phyloP scores from a whole-genome alignment of 2,113 vertebrate species.

The Malurus elegans region DNA sequence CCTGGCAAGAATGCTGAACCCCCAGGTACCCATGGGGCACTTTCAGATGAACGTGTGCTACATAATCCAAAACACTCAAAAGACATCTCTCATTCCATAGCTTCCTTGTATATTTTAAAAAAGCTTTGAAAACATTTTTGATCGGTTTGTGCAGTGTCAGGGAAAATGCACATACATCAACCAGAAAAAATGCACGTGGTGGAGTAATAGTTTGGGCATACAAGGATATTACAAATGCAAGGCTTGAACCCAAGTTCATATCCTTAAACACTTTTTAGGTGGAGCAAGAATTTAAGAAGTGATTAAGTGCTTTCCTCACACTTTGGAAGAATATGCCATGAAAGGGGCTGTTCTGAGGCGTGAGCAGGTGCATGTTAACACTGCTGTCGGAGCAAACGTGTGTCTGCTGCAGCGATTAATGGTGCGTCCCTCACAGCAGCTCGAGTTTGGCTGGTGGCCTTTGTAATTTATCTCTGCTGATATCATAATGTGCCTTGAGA shows the following conservation, averaged over 20 bases:
- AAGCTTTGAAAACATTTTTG: neutral
- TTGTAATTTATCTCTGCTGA: conserved; percentile 49
- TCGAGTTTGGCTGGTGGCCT: neutral
- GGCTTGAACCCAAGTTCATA: neutral
- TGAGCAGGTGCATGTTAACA: conserved; percentile 19
- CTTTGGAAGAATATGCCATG: neutral
- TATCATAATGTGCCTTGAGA: conserved; percentile 11
- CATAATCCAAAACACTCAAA: neutral
- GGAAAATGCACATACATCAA: neutral
- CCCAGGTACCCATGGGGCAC: neutral
- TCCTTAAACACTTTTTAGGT: neutral
- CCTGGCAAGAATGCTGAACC: neutral
- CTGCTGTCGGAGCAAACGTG: neutral
- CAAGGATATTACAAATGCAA: neutral
- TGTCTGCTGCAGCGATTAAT: neutral
- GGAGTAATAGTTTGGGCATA: neutral
- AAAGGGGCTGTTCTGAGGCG: neutral
- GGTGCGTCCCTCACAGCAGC: neutral
- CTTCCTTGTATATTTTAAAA: neutral
- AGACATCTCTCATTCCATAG: neutral
- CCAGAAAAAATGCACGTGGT: neutral
- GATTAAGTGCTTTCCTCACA: neutral
- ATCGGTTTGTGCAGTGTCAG: neutral
- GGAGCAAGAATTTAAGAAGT: neutral
- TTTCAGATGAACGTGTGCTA: neutral